These are phyloP conservation scores for Synanthedon andrenaeformis DNA, from an alignment of 2,888 invertebrate genomes.

Conservation along the genomic window DNA sequence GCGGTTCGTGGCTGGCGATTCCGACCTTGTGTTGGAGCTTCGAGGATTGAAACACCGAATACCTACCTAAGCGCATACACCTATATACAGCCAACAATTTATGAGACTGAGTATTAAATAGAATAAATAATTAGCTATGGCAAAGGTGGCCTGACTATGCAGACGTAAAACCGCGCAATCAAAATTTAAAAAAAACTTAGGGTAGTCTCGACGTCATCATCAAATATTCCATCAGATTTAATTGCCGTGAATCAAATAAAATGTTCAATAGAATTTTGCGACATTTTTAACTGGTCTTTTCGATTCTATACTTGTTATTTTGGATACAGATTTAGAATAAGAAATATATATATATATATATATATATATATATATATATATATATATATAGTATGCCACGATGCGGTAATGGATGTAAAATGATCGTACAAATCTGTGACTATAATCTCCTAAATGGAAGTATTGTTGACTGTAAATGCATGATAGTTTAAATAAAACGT, in stretches of 20 bases:
- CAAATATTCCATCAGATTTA: no score
- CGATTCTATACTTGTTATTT: slow-evolving; percentile 1
- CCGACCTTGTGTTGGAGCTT: slow-evolving; percentile 73
- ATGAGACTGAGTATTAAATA: slow-evolving; percentile 68
- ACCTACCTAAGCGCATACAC: slow-evolving; percentile 59
- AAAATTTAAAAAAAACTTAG: slow-evolving; percentile 18
- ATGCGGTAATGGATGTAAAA: slow-evolving; percentile 23
- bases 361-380: background rate
- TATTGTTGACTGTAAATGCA: slow-evolving; percentile 39
- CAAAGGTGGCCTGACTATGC: slow-evolving; percentile 29
- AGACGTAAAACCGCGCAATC: slow-evolving; percentile 19
- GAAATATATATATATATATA: background rate
- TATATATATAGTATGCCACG: background rate
- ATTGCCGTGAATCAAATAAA: background rate
- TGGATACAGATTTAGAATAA: background rate
- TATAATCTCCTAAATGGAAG: slow-evolving; percentile 44
- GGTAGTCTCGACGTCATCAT: background rate
- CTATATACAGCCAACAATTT: slow-evolving; percentile 52
- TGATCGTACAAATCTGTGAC: slow-evolving; percentile 63
- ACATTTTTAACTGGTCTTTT: background rate
- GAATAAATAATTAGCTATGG: slow-evolving; percentile 41
- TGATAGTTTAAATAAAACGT: slow-evolving; percentile 18
- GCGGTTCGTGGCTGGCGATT: slow-evolving; percentile 74
- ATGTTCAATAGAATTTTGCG: background rate
- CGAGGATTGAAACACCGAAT: slow-evolving; percentile 73